A percentile compares a stretch with the other conserved stretches of the same genome.
These are phyloP conservation scores for Epinephelus coioides DNA, from an alignment of 2,797 vertebrate genomes.

Conservation along the genomic window DNA sequence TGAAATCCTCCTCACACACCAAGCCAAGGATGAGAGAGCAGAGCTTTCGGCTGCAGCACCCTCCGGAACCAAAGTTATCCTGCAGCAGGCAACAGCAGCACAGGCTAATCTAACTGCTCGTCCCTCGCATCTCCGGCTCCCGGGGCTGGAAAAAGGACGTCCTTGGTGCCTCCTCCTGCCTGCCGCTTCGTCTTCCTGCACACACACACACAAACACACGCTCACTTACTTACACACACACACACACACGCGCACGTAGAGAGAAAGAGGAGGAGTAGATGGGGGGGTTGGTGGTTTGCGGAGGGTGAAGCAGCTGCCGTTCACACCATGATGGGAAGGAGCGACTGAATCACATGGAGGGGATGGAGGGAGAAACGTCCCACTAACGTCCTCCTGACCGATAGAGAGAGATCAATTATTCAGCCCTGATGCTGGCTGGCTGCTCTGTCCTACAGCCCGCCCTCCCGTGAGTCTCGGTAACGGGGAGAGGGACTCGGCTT, in stretches of 20 bases:
- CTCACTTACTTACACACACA: conserved; percentile 18
- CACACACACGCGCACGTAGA: conserved; percentile 27
- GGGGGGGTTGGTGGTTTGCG: conserved; percentile 22
- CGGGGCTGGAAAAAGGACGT: conserved; percentile 80
- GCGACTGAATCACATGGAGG: conserved; percentile 78
- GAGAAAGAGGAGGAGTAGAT: conserved; percentile 57
- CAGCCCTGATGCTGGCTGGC: conserved; percentile 57
- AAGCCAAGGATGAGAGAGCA: conserved; percentile 37
- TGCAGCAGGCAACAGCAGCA: conserved; percentile 56
- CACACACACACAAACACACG: conserved; percentile 52
- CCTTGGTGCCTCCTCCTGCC: conserved; percentile 80
- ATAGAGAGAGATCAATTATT: conserved; percentile 78
- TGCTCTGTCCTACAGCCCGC: conserved; percentile 59
- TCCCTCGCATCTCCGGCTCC: conserved; percentile 81
- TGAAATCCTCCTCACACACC: conserved; percentile 60
- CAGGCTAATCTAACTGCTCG: conserved; percentile 76
- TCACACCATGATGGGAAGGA: conserved; percentile 72
- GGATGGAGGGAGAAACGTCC: conserved; percentile 80
- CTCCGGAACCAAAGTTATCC: conserved; percentile 75
- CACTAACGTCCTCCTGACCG: conserved; percentile 76
- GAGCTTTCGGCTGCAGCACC: conserved; percentile 44
- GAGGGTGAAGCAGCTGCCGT: conserved; percentile 72
- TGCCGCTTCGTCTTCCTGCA: conserved; percentile 73
- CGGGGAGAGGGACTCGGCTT: conserved; percentile 25
- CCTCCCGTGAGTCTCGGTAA: conserved; percentile 22